A percentile compares a stretch with the other conserved stretches of the same genome.
phyloP scores from a whole-genome alignment of 2,113 vertebrate genomes.

The Thermophis baileyi region DNA sequence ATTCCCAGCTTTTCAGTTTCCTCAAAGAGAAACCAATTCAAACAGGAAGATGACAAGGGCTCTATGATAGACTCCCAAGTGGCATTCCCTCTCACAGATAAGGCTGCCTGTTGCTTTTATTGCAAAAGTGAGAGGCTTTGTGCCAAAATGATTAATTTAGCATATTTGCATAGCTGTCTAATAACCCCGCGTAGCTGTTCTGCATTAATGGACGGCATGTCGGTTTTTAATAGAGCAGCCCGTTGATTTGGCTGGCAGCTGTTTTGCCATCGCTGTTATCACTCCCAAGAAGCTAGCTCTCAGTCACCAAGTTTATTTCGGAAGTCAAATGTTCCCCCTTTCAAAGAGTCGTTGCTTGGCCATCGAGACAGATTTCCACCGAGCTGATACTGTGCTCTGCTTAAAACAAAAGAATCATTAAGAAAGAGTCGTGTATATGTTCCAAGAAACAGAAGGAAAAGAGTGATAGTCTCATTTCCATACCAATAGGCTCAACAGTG shows the following conservation, averaged over 20 bases:
- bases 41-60: neutral
- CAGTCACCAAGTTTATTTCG: constrained; percentile 39
- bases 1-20: neutral
- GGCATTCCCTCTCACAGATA: neutral
- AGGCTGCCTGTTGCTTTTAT: neutral
- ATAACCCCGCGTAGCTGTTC: constrained; percentile 37
- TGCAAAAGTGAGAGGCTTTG: neutral
- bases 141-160: constrained; percentile 13
- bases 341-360: constrained; percentile 32
- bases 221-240: constrained; percentile 56
- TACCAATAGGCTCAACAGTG: constrained; percentile 58
- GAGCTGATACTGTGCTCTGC: constrained; percentile 33
- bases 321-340: constrained; percentile 41
- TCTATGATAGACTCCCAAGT: rapidly evolving
- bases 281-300: constrained; percentile 49
- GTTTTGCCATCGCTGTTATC: constrained; percentile 54
- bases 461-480: constrained; percentile 49
- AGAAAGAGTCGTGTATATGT: constrained; percentile 31
- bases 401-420: constrained; percentile 56
- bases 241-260: constrained; percentile 51
- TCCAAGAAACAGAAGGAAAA: constrained; percentile 20
- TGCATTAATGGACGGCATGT: constrained; percentile 59
- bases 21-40: neutral
- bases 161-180: constrained; percentile 7
- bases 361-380: constrained; percentile 27